Base-by-base conservation (phyloP, 2,888 invertebrate species). In the Villa cingulata region DNA sequence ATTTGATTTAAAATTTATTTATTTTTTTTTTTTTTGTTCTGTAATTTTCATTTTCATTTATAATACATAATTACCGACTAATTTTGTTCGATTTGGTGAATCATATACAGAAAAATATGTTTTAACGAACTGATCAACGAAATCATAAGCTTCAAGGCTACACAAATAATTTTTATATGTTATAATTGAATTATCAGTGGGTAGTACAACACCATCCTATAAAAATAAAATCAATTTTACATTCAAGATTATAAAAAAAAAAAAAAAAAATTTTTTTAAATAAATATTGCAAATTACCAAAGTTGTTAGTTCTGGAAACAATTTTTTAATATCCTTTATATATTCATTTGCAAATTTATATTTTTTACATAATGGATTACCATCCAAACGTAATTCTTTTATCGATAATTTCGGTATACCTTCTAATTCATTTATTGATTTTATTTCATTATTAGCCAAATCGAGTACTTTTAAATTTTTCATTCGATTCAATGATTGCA, bases 311-410 rank as follows among this genome's bases (percentile, higher is more conserved):
- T 48, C 40, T 4, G 55, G 53, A 43, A 54, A 50, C 18, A 53
- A 16, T 23, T 46, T 46, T 38, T 49, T 49, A 18, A 53, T 40
- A 10, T 47, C 50, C 6, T 45, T 42, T 15, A 52, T 48, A 39
- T 55, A 55, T 4, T 42, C 40, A 17, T 29, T 42, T 3, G 47
- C 38, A 18, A 27, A 34, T 4, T 20, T 27, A 29, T 42, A 51
- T 18, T 52, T 49, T 34, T 36, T 36, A 39, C 55, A 55, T 2
- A 55, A 37, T 42, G 55, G 55, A 53, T 55, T 55, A n/a, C 52
- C 53, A 38, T 52, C 49, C 3, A 55, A 36, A 12, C 29, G 34
- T 4, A 55, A 42, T 10, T 51, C 46, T 10, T 37, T 52, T 4
- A 55, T 45, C 10, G 45, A 43, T 38, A 18, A 19, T 37, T 52